A percentile compares a stretch with the other conserved stretches of the same genome.
phyloP scores from a whole-genome alignment of 1,140 invertebrate species.

The Drosophila oshimai region DNA sequence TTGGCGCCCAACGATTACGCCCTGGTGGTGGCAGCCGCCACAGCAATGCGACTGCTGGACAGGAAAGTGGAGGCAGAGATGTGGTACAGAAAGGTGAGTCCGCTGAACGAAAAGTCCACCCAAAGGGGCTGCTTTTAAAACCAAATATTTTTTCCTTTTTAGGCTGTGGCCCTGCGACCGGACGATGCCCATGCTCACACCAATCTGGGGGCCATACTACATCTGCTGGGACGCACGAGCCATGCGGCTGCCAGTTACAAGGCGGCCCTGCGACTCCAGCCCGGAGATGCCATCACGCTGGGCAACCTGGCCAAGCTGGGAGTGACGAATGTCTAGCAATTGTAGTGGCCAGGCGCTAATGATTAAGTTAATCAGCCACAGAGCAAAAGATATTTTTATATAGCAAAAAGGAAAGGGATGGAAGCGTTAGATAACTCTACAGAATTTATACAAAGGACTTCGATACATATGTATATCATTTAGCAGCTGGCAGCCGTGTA shows the following conservation, averaged over 20 bases:
- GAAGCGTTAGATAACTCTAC: conserved; percentile 68
- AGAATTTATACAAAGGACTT: conserved; percentile 80
- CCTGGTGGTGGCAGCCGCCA: conserved; percentile 92
- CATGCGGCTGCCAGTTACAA: conserved; percentile 93
- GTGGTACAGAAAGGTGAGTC: conserved; percentile 90
- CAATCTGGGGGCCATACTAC: conserved; percentile 96
- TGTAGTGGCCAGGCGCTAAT: conserved; percentile 3
- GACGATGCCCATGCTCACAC: conserved; percentile 93
- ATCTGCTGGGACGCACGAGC: conserved; percentile 93
- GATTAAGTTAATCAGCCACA: conserved; percentile 36
- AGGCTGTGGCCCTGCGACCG: conserved; percentile 77
- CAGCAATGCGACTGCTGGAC: conserved; percentile 90
- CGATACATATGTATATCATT: conserved; percentile 78
- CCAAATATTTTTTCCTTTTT: neutral
- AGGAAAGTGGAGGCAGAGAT: conserved; percentile 91
- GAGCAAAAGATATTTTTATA: conserved; percentile 66
- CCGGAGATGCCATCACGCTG: conserved; percentile 92
- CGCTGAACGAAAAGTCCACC: no score
- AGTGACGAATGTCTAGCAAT: conserved; percentile 59
- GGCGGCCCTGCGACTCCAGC: conserved; percentile 91
- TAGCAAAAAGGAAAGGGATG: neutral
- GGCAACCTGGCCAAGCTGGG: conserved; percentile 93
- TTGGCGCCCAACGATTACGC: conserved; percentile 91
- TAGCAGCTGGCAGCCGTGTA: conserved; percentile 61
- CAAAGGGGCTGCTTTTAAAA: no score